These are phyloP conservation scores for Ctenomys sociabilis DNA, from an alignment of 2,113 vertebrate genomes.

Conservation along the genomic window DNA sequence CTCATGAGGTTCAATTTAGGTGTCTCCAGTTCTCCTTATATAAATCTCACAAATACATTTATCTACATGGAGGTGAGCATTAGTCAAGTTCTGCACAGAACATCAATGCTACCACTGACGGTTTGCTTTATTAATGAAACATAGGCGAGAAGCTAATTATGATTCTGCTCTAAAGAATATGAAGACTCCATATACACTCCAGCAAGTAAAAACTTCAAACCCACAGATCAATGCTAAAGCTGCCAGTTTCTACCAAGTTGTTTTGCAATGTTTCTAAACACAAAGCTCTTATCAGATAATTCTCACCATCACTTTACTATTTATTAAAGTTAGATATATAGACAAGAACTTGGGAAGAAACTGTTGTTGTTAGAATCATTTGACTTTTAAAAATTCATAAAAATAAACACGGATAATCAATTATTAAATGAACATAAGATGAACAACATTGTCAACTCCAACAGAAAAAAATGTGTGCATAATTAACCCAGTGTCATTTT, in stretches of 20 bases:
- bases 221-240: conserved; percentile 1
- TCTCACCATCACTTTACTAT: not conserved
- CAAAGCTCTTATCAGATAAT: conserved; percentile 34
- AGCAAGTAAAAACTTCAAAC: conserved; percentile 19
- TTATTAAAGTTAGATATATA: conserved; percentile 14
- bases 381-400: not conserved
- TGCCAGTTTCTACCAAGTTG: not conserved
- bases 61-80: conserved; percentile 1
- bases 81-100: conserved; percentile 49
- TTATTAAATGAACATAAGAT: conserved; percentile 6
- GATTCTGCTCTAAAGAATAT: conserved; percentile 9
- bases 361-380: not conserved
- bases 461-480: not conserved
- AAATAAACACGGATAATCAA: not conserved
- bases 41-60: conserved; percentile 2
- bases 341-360: not conserved
- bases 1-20: not conserved
- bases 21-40: conserved; percentile 31
- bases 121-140: conserved; percentile 22
- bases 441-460: not conserved
- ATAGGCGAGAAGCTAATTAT: not conserved
- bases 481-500: not conserved
- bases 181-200: conserved; percentile 4
- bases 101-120: conserved; percentile 2
- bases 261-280: conserved; percentile 21